Evolutionary conservation across 2,113 vertebrate species (phyloP).

Genomic region (Galemys pyrenaicus): DNA sequence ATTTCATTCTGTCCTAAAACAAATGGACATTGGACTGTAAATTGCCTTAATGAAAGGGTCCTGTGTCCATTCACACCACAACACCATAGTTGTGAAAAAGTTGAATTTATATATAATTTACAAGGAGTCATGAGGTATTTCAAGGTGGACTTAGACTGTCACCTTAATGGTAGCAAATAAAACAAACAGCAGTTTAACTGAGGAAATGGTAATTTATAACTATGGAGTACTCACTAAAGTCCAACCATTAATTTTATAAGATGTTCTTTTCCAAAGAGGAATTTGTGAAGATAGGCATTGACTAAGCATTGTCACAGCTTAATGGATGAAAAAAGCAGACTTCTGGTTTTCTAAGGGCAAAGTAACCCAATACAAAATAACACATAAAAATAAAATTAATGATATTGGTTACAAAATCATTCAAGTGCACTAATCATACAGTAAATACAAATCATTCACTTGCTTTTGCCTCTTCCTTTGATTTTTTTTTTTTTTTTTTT

Average conservation of each 20-base stretch:
- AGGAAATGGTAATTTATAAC: not conserved
- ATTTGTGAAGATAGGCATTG: not conserved
- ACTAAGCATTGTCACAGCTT: not conserved
- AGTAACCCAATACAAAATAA: not conserved
- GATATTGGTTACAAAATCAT: not conserved
- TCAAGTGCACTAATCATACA: not conserved
- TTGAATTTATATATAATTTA: not conserved
- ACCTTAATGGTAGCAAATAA: not conserved
- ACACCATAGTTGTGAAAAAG: not conserved
- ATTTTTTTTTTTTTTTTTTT: not conserved
- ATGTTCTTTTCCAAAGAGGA: not conserved
- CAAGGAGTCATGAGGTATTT: not conserved
- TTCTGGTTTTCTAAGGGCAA: not conserved
- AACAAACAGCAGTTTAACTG: not conserved
- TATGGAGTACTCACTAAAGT: not conserved
- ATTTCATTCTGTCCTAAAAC: conserved; percentile 51
- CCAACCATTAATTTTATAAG: not conserved
- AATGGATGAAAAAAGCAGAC: not conserved
- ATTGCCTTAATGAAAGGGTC: not conserved
- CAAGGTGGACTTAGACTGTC: not conserved
- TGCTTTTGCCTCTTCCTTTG: not conserved
- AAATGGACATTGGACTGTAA: conserved; percentile 33
- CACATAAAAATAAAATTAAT: not conserved
- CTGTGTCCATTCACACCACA: not conserved
- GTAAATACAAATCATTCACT: not conserved